Evolutionary conservation across 2,888 invertebrate species (phyloP).

Genomic region (Neoscelio sp.): DNA sequence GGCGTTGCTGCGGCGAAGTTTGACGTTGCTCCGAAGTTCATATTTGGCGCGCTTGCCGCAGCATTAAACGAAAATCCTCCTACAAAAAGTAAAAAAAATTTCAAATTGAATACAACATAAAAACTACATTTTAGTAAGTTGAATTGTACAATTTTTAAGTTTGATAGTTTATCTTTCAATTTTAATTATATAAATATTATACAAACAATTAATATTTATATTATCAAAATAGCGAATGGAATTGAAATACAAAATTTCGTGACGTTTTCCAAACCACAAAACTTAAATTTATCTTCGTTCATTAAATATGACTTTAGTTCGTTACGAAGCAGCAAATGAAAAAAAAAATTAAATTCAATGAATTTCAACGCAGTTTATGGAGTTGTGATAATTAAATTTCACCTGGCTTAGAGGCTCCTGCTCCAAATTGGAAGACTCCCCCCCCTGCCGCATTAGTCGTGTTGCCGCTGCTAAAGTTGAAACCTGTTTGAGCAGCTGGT

Average conservation of each 20-base stretch:
- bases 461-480: conserved; percentile 15
- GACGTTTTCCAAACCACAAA: too few relatives aligned
- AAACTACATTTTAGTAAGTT: background rate
- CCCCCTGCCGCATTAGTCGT: background rate
- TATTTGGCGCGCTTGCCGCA: conserved; percentile 74
- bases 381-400: background rate
- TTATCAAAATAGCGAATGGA: too few relatives aligned
- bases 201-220: too few relatives aligned
- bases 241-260: too few relatives aligned
- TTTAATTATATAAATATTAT: too few relatives aligned
- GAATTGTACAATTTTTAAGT: too few relatives aligned
- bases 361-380: too few relatives aligned
- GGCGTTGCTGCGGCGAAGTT: conserved; percentile 72
- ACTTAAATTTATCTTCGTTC: too few relatives aligned
- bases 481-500: conserved; percentile 9
- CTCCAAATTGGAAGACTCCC: conserved; percentile 53
- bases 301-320: too few relatives aligned
- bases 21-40: conserved; percentile 75
- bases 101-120: background rate
- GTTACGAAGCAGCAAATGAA: too few relatives aligned
- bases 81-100: background rate
- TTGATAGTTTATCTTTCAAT: background rate
- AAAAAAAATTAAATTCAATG: too few relatives aligned
- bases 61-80: conserved; percentile 80
- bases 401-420: conserved; percentile 51